Evolutionary conservation across 2,113 vertebrate genomes (phyloP).

Genomic region (Sus scrofa): DNA sequence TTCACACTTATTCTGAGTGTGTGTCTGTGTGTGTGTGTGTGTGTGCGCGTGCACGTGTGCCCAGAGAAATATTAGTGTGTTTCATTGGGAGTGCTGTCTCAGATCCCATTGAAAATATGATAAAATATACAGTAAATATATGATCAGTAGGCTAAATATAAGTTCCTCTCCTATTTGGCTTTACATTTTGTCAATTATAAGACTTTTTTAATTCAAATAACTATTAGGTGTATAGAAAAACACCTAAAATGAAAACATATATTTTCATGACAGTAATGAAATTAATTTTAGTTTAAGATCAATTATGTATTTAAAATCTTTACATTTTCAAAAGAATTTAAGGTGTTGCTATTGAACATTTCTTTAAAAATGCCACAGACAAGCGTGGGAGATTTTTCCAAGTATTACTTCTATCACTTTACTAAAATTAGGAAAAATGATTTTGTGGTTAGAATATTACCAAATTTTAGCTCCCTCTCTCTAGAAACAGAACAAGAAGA

Average conservation of each 20-base stretch:
- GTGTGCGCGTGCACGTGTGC: no score
- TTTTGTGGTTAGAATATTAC: conserved; percentile 9
- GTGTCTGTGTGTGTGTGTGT: no score
- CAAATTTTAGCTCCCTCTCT: background rate
- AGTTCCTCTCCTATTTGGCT: no score
- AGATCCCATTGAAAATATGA: no score
- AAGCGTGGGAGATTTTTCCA: conserved; percentile 11
- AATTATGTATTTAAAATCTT: background rate
- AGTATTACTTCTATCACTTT: conserved; percentile 25
- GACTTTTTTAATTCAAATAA: background rate
- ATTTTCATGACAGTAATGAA: background rate
- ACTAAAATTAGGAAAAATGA: conserved; percentile 56
- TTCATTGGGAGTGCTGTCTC: no score
- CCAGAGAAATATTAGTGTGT: no score
- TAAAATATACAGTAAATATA: no score
- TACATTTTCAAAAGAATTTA: background rate
- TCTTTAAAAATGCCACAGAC: conserved; percentile 47
- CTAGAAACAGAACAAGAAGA: conserved; percentile 32
- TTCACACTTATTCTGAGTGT: no score
- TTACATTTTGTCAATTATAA: background rate
- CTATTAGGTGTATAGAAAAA: background rate
- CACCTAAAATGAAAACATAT: background rate
- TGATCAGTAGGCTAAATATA: no score
- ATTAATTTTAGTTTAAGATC: background rate
- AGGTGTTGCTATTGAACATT: background rate